These are phyloP conservation scores for Acipenser oxyrinchus DNA, from an alignment of 2,797 vertebrate species.

Conservation along the genomic window DNA sequence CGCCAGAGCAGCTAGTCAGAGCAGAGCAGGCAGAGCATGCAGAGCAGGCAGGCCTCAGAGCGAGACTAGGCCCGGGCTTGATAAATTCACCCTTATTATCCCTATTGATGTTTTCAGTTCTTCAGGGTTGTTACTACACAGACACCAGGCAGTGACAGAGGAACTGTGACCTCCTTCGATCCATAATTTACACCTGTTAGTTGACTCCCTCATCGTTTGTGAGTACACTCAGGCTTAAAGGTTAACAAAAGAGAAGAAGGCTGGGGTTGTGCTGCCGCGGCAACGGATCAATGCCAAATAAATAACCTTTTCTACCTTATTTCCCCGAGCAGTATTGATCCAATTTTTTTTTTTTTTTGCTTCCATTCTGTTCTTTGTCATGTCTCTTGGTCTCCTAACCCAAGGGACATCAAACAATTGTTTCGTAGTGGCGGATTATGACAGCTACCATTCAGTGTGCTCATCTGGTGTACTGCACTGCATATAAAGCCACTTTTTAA, in stretches of 20 bases:
- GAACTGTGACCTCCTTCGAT: conserved; percentile 86
- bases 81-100: conserved; percentile 86
- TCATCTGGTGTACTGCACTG: not conserved
- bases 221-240: conserved; percentile 93
- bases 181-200: conserved; percentile 99
- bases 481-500: not conserved
- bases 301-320: conserved; percentile 99
- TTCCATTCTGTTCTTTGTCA: conserved; percentile 71
- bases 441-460: conserved; percentile 59
- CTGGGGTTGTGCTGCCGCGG: conserved; percentile 76
- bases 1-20: conserved; percentile 48
- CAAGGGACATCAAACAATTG: conserved; percentile 59
- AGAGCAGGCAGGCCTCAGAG: conserved; percentile 47
- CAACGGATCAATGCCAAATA: conserved; percentile 98
- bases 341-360: conserved; percentile 53
- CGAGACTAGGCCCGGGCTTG: conserved; percentile 62
- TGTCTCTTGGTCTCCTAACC: conserved; percentile 73
- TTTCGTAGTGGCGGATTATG: conserved; percentile 65
- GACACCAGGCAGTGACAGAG: conserved; percentile 81
- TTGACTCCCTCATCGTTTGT: conserved; percentile 87
- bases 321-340: conserved; percentile 98
- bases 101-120: conserved; percentile 87
- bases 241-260: conserved; percentile 99
- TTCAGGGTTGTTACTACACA: conserved; percentile 80
- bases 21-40: conserved; percentile 26